These are phyloP conservation scores for Halcyon chelicuti DNA, from an alignment of 2,797 vertebrate genomes.

Conservation along the genomic window DNA sequence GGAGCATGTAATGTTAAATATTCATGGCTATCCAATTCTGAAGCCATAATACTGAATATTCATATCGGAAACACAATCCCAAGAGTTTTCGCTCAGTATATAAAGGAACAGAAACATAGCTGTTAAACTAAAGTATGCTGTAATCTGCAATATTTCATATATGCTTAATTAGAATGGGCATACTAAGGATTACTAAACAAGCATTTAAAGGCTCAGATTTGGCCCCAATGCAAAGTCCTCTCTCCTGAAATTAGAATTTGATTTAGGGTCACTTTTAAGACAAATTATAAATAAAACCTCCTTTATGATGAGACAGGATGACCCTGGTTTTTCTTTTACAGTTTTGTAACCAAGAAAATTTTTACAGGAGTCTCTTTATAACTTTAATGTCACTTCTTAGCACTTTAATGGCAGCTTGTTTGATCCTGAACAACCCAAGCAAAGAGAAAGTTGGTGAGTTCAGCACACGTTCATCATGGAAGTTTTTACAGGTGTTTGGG, in stretches of 20 bases:
- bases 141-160: neutral
- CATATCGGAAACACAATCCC: neutral
- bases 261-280: neutral
- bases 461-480: fast-evolving
- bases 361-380: neutral
- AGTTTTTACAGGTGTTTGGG: neutral
- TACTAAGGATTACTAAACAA: neutral
- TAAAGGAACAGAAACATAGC: neutral
- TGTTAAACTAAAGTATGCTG: neutral
- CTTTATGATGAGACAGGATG: neutral
- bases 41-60: slow-evolving; percentile 1
- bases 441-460: neutral
- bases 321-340: neutral
- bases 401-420: neutral
- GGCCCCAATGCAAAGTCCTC: neutral
- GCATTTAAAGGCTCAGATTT: neutral
- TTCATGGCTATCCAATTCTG: neutral
- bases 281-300: neutral
- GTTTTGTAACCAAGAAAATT: neutral
- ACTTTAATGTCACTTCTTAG: neutral
- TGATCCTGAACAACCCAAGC: neutral
- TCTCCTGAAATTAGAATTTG: neutral
- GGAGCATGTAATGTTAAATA: neutral
- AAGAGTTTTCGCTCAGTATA: neutral
- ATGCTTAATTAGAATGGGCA: neutral